A percentile compares a stretch with the other conserved stretches of the same genome.
phyloP scores from a whole-genome alignment of 2,113 vertebrate genomes.

The Sclerurus mexicanus region DNA sequence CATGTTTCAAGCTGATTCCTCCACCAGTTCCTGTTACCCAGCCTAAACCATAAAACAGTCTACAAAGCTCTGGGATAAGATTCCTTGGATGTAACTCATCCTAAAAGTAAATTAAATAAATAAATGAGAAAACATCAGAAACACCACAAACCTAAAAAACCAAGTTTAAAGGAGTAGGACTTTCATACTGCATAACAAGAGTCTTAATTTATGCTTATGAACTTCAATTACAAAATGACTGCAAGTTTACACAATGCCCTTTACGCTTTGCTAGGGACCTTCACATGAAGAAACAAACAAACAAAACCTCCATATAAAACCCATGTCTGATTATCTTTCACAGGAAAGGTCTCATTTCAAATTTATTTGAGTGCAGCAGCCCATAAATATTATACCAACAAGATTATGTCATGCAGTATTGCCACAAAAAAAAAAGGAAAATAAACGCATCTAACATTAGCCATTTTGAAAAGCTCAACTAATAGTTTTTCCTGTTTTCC shows the following conservation, averaged over 20 bases:
- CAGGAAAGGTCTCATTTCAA: neutral
- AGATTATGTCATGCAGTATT: neutral
- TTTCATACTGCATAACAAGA: neutral
- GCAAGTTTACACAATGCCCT: neutral
- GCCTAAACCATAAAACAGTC: conserved; percentile 91
- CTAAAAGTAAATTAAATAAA: conserved; percentile 65
- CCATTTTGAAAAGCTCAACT: neutral
- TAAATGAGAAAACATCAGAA: neutral
- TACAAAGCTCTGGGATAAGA: conserved; percentile 93
- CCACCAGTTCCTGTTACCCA: conserved; percentile 97
- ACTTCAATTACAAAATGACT: neutral
- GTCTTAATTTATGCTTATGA: neutral
- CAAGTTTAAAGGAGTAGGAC: neutral
- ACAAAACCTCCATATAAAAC: neutral
- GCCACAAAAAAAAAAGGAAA: neutral
- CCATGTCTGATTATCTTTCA: neutral
- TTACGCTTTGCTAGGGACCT: neutral
- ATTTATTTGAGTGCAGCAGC: neutral
- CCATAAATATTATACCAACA: neutral
- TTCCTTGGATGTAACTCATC: conserved; percentile 86
- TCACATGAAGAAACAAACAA: neutral
- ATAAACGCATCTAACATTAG: neutral
- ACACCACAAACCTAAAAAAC: neutral
- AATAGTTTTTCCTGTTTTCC: neutral
- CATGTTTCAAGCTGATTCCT: conserved; percentile 89